Conservation (phyloP, 2,113 vertebrate genomes). For the Semicossyphus pulcher region DNA sequence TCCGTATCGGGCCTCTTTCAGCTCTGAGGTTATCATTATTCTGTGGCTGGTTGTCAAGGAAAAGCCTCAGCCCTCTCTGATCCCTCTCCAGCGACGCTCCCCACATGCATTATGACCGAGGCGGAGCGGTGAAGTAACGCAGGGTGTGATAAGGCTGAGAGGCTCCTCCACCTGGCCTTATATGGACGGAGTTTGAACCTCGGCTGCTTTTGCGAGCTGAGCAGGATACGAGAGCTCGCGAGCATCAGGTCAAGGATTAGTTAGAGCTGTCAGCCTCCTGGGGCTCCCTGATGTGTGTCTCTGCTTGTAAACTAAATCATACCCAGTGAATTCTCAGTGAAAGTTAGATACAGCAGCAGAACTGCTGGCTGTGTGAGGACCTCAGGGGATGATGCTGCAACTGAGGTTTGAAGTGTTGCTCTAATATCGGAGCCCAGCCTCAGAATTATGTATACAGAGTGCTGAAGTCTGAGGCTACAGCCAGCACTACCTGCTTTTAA, state of each 20-base stretch:
- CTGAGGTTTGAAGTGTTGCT: not conserved
- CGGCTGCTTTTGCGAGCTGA: slow-evolving; percentile 13
- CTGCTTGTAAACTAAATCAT: not conserved
- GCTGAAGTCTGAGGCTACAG: too few species aligned
- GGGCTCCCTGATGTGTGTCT: slow-evolving; percentile 14
- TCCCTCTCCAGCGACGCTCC: slow-evolving; percentile 58
- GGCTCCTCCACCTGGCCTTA: slow-evolving; percentile 60
- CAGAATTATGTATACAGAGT: not conserved
- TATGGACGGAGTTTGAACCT: slow-evolving; percentile 57
- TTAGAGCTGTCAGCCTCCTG: slow-evolving; percentile 3
- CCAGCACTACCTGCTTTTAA: too few species aligned
- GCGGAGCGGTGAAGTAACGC: slow-evolving; percentile 47
- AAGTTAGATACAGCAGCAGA: not conserved
- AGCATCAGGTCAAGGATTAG: slow-evolving; percentile 45
- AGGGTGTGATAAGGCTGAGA: slow-evolving; percentile 63
- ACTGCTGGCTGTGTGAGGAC: not conserved
- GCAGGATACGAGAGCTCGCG: slow-evolving; percentile 15
- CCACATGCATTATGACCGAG: slow-evolving; percentile 66
- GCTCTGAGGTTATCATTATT: slow-evolving; percentile 71
- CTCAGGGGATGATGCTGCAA: not conserved
- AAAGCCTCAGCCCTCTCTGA: slow-evolving; percentile 65
- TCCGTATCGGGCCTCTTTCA: slow-evolving; percentile 50
- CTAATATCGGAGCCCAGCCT: not conserved
- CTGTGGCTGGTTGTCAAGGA: slow-evolving; percentile 67
- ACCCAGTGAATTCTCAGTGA: not conserved